Evolutionary conservation across 1,140 invertebrate genomes (phyloP), one percentile per base, ranked within the genome.

Genomic region (Camponotus floridanus): DNA sequence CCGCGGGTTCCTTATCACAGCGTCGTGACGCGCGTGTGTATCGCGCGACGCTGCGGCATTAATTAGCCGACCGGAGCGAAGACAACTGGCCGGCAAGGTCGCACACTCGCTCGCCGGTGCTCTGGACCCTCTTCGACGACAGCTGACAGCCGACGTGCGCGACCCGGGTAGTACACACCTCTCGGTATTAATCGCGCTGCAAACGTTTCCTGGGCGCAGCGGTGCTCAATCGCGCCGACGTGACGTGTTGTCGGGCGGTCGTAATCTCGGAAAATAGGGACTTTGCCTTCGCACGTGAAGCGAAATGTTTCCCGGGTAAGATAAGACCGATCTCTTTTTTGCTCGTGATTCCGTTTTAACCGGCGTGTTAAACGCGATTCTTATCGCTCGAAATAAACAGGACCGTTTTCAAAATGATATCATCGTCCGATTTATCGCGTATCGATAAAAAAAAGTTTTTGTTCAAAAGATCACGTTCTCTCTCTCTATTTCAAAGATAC

Each of bases 181-280:
- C 90, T 91, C 90, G 89, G 92, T 94, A 93, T 93, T 94, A 94
- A 94, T 94, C 94, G 91, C 93, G 89, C 93, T 85, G 90, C 93
- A 93, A 94, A 94, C 93, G 92, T 94, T 92, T 93, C 91, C 92
- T 94, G 91, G 89, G 81, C 83, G 68, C 92, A 91, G 90, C 61
- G 93, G 88, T 88, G 87, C 92, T 94, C 94, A 94, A 87, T 80
- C 73, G 57, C 65, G 88, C 83, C 59, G 76, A 76, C 64, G 45
- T 6, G 15, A 51, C 15, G 6, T 51, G 48, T 51, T 15, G 15
- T 51, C 6, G 18, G 18, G 15, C 48, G 5, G 3, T n/a, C 42
- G 15, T 48, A 21, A 59, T 33, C 78, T 64, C 21, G 42, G 76
- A 11, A 26, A 51, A 18, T 48, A 51, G 8, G 48, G n/a, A 51